These are phyloP conservation scores for Bufo gargarizans DNA, from an alignment of 2,113 vertebrate species.

Conservation along the genomic window DNA sequence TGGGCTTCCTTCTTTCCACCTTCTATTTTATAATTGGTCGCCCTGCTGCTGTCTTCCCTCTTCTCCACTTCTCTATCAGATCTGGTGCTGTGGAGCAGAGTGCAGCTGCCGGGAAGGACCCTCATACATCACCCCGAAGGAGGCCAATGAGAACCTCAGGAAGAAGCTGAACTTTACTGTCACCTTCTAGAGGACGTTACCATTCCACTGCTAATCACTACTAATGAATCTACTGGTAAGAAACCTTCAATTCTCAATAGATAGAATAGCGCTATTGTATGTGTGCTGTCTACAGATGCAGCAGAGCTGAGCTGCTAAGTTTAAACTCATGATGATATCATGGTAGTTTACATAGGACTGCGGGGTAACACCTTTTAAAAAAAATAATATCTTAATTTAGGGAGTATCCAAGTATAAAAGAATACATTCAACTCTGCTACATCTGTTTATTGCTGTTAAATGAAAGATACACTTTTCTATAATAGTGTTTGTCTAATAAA, in stretches of 20 bases:
- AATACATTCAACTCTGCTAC: neutral
- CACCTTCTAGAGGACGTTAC: neutral
- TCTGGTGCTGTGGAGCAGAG: constrained; percentile 45
- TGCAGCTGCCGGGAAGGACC: constrained; percentile 19
- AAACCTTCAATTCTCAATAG: neutral
- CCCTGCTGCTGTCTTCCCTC: constrained; percentile 54
- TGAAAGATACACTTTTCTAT: neutral
- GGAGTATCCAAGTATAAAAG: too few species aligned
- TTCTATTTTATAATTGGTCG: constrained; percentile 66
- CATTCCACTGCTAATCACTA: neutral
- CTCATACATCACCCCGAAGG: constrained; percentile 1
- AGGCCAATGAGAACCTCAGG: neutral
- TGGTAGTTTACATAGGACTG: neutral
- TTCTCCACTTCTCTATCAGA: constrained; percentile 57
- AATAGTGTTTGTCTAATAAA: neutral
- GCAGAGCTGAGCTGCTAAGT: neutral
- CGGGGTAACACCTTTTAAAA: neutral
- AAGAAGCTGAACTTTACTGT: neutral
- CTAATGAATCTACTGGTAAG: constrained; percentile 56
- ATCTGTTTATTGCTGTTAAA: neutral
- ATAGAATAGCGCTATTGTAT: neutral
- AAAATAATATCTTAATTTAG: too few species aligned
- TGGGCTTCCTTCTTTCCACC: constrained; percentile 58
- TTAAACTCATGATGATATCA: neutral
- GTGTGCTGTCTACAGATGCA: neutral